Evolutionary conservation across 2,888 invertebrate species (phyloP), one percentile per base, ranked within the genome.

Genomic region (Subacronicta megacephala): DNA sequence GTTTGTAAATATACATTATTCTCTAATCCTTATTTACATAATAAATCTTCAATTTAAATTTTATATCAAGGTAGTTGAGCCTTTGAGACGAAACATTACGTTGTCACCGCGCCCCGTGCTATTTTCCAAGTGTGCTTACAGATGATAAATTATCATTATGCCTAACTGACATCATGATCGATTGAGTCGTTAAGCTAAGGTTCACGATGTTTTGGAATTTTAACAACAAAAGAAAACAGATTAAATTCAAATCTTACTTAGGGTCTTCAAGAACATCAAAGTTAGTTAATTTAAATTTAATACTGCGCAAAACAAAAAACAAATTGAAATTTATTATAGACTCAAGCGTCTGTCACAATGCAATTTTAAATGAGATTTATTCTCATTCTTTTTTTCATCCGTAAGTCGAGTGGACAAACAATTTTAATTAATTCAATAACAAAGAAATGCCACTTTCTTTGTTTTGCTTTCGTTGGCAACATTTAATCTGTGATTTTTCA

Each of bases 141-240:
- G 77, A 84, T 83, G 83, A 85, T 85, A 85, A 84, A 85, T 85
- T 85, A 83, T 84, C 83, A 84, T 84, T 82, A 84, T 75, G 76
- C 81, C 72, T 78, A 78, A 82, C 78, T 77, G 78, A 81, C 77
- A 78, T 66, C 73, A 72, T 84, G 83, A 85, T 87, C 83, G 83
- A 85, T 83, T 77, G 78, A 75, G 75, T 79, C 77, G 76, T 81
- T 82, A 83, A 75, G 78, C 70, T 74, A 73, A 75, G 72, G 73
- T 71, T 74, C 66, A 61, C 61, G 64, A 62, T 71, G 73, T 71
- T 65, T 62, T 61, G 70, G 31, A 65, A 53, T 56, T 57, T 53
- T 33, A 52, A 56, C 46, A 42, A 31, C 31, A 31, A 31, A 55
- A 61, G 47, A 56, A 55, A 52, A 53, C 40, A 65, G 43, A 55